Evolutionary conservation across 2,888 invertebrate genomes (phyloP), one percentile per base, ranked within the genome.

Genomic region (Papilio demoleus): DNA sequence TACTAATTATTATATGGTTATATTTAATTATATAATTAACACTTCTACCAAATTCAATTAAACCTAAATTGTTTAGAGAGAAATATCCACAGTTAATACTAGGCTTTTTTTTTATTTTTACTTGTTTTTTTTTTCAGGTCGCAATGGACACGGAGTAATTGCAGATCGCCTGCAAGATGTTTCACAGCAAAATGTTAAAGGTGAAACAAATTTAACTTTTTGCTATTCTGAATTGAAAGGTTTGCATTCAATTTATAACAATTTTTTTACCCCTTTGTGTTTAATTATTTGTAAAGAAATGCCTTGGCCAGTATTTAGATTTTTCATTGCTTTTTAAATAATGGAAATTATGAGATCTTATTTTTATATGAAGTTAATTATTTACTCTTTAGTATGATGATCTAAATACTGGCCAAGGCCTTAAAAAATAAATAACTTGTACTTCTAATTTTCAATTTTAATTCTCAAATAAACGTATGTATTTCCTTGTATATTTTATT

Each of bases 111-210:
- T 17, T 9, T 8, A 22, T 24, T 24, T 50, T 24, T 1, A 14
- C 3, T 14, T 24, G 12, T 3, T 47, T 8, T 50, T 53, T 14
- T 50, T 86, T 88, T 1, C 83, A 93, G 93, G 88, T 90, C 75
- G 91, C 92, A 40, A 93, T 93, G 93, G 93, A 93, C 69, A 92
- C 93, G 69, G 93, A 93, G 79, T 93, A 91, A 82, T 66, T 71
- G 60, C 75, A 36, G 86, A 84, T 22, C 83, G 88, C 42, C 77
- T 87, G 64, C 78, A 80, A 71, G 76, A 70, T 68, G 61, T 74
- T 70, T 58, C 67, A 68, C 70, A 70, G 36, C n/a, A 58, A 14
- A 64, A 27, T 22, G 24, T 40, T 9, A 58, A 56, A 42, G 19
- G 50, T 38, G 47, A 27, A 40, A 53, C 11, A 38, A 19, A 22